These are phyloP conservation scores for Noctilio leporinus DNA, from an alignment of 2,113 vertebrate genomes.

Conservation along the genomic window DNA sequence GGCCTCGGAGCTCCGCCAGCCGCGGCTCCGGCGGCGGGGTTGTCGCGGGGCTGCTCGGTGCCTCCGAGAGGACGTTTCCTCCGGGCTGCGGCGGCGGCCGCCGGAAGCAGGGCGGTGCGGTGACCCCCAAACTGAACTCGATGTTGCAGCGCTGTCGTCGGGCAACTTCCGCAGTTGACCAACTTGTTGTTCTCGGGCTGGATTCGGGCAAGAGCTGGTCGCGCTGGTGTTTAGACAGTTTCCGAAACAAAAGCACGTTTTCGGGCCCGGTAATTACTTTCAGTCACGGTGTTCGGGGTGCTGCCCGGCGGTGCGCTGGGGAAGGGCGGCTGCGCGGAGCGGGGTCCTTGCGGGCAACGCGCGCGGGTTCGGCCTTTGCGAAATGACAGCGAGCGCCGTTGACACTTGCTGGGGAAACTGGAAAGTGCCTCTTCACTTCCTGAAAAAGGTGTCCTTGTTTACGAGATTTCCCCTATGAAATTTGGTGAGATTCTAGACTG, in stretches of 20 bases:
- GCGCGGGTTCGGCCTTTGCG: slow-evolving; percentile 47
- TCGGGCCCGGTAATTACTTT: not conserved
- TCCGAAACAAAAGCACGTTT: slow-evolving; percentile 25
- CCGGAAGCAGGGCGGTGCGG: slow-evolving; percentile 65
- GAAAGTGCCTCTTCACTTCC: not conserved
- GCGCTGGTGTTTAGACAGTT: not conserved
- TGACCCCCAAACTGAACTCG: slow-evolving; percentile 56
- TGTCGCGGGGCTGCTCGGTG: too few relatives aligned
- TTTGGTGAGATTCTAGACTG: not conserved
- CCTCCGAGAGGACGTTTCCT: too few relatives aligned
- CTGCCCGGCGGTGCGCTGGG: not conserved
- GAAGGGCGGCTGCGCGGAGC: too few relatives aligned
- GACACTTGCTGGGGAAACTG: not conserved
- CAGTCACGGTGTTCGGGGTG: not conserved
- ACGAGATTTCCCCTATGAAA: not conserved
- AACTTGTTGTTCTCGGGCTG: slow-evolving; percentile 61
- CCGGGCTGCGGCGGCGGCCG: not conserved
- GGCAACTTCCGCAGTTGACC: slow-evolving; percentile 67
- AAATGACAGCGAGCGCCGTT: slow-evolving; percentile 53
- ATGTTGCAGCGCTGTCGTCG: slow-evolving; percentile 48
- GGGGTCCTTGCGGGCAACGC: too few relatives aligned
- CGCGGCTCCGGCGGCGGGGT: too few relatives aligned
- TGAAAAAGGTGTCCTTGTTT: not conserved
- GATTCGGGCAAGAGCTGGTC: slow-evolving; percentile 38
- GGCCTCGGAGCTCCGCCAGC: too few relatives aligned